Evolutionary conservation across 2,888 invertebrate genomes (phyloP).

Genomic region (Byasa hedistus): DNA sequence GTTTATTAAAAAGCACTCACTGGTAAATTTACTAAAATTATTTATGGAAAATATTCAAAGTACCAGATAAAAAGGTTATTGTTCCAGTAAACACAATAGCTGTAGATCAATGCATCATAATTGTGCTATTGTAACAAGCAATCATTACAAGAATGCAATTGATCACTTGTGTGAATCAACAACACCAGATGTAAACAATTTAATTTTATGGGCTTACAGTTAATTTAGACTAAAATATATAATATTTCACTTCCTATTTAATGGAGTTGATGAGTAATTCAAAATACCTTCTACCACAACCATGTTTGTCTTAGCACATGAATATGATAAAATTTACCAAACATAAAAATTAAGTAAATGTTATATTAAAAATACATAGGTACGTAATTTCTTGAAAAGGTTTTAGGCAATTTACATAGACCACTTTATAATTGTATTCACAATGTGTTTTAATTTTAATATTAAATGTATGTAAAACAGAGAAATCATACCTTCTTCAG

Average conservation of each 20-base stretch:
- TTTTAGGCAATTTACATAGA: too few relatives aligned
- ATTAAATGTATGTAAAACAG: background rate
- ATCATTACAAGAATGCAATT: constrained; percentile 34
- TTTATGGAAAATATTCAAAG: background rate
- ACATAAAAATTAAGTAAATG: too few relatives aligned
- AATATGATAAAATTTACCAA: too few relatives aligned
- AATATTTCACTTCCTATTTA: background rate
- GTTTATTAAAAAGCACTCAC: background rate
- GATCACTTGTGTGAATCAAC: constrained; percentile 16
- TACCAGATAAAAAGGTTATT: constrained; percentile 6
- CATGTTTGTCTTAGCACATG: too few relatives aligned
- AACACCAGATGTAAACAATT: background rate
- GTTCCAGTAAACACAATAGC: constrained; percentile 16
- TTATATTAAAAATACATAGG: too few relatives aligned
- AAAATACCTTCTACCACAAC: background rate
- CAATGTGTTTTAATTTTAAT: too few relatives aligned
- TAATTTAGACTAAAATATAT: background rate
- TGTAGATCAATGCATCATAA: constrained; percentile 35
- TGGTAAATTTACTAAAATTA: background rate
- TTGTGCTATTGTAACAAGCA: constrained; percentile 38
- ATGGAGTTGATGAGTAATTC: background rate
- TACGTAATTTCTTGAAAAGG: too few relatives aligned
- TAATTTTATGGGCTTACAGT: background rate
- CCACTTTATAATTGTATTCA: too few relatives aligned
- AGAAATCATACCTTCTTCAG: constrained; percentile 87